Conservation (phyloP, 1,140 invertebrate species). For the Drosophila lacteicornis region DNA sequence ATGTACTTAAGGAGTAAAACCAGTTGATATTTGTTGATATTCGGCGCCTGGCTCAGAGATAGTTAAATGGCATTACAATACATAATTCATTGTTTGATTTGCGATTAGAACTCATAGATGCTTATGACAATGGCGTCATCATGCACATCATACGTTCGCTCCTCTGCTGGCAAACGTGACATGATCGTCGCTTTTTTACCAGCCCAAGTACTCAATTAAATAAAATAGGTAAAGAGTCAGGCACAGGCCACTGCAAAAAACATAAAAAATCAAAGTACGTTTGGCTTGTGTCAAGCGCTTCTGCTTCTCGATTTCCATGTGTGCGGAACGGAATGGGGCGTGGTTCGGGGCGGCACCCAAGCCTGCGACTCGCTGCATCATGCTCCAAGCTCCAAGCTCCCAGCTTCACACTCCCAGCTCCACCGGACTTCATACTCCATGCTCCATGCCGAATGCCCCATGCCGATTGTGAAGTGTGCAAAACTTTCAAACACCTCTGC, state of each 20-base stretch:
- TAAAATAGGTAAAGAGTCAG: slow-evolving; percentile 61
- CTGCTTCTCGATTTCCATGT: slow-evolving; percentile 32
- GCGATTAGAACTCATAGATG: slow-evolving; percentile 48
- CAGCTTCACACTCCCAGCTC: neutral
- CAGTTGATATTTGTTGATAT: neutral
- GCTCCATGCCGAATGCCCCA: slow-evolving; percentile 13
- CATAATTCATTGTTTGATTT: slow-evolving; percentile 75
- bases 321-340: slow-evolving; percentile 23
- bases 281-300: slow-evolving; percentile 53
- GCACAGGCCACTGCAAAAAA: slow-evolving; percentile 24
- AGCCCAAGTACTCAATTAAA: slow-evolving; percentile 69
- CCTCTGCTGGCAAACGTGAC: slow-evolving; percentile 55
- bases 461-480: slow-evolving; percentile 53
- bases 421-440: neutral
- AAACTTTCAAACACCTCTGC: slow-evolving; percentile 66
- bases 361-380: slow-evolving; percentile 49
- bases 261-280: slow-evolving; percentile 25
- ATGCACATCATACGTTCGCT: slow-evolving; percentile 28
- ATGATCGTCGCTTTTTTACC: slow-evolving; percentile 31
- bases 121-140: slow-evolving; percentile 61
- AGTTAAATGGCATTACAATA: slow-evolving; percentile 55
- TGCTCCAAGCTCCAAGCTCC: slow-evolving; percentile 46
- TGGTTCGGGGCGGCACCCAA: slow-evolving; percentile 23
- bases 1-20: slow-evolving; percentile 29
- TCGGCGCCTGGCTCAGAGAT: neutral